Conservation (phyloP, 2,888 invertebrate genomes). For the Galeopsomyia nigrocyanea region DNA sequence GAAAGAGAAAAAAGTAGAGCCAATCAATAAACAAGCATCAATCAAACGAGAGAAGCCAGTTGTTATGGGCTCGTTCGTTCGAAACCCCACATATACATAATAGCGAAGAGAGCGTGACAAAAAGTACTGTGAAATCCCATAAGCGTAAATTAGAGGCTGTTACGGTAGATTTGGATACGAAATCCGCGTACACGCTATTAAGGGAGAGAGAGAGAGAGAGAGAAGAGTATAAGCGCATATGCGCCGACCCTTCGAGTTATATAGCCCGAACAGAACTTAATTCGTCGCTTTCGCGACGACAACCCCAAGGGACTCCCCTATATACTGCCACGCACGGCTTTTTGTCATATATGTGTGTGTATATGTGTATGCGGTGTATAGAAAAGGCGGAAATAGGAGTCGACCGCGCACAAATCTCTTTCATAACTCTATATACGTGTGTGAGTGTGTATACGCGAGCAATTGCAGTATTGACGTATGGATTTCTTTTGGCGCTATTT, state of each 20-base stretch:
- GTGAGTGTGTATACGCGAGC: not conserved
- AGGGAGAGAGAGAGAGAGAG: conserved; percentile 58
- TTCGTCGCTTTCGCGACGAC: conserved; percentile 55
- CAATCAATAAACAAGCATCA: conserved; percentile 28
- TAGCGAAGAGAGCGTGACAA: conserved; percentile 9
- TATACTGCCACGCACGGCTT: too few relatives aligned
- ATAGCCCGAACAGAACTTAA: conserved; percentile 57
- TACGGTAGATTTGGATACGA: conserved; percentile 61
- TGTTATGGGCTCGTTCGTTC: conserved; percentile 5
- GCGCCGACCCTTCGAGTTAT: conserved; percentile 39
- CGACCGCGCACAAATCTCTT: conserved; percentile 14
- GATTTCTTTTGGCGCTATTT: too few relatives aligned
- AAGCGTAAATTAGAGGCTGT: conserved; percentile 49
- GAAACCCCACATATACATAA: not conserved
- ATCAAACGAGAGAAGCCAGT: conserved; percentile 29
- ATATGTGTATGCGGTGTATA: not conserved
- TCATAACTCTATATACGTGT: not conserved
- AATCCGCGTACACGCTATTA: conserved; percentile 57
- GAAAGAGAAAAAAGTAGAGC: not conserved
- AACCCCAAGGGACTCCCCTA: conserved; percentile 4
- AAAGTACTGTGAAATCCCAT: conserved; percentile 35
- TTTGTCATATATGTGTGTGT: too few relatives aligned
- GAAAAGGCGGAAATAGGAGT: conserved; percentile 40
- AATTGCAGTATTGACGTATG: too few relatives aligned
- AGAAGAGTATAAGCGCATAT: conserved; percentile 55